Conservation (phyloP, 2,888 invertebrate species). For the Hirtodrosophila duncani region DNA sequence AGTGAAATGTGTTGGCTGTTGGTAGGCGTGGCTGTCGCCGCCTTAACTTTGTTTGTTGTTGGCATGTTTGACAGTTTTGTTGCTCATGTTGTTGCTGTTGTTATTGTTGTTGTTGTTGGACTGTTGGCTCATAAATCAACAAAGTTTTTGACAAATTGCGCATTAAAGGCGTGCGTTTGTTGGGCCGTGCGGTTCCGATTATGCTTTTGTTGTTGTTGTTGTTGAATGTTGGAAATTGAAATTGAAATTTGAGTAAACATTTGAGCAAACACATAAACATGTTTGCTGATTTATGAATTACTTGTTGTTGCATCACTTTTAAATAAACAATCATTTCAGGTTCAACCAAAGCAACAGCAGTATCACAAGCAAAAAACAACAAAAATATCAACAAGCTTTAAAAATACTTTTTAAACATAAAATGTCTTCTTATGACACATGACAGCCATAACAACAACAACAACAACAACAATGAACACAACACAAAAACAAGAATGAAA, state of each 20-base stretch:
- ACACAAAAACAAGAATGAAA: neutral
- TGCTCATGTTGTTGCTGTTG: conserved; percentile 16
- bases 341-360: neutral
- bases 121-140: conserved; percentile 59
- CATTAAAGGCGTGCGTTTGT: conserved; percentile 56
- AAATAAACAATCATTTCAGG: too few relatives aligned
- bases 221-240: neutral
- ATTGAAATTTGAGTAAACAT: conserved; percentile 8
- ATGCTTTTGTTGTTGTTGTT: conserved; percentile 6
- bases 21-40: too few relatives aligned
- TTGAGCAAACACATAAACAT: conserved; percentile 8
- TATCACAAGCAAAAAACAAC: neutral
- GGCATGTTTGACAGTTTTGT: conserved; percentile 34
- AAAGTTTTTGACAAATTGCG: conserved; percentile 67
- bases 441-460: conserved; percentile 29
- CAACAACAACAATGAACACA: conserved; percentile 16
- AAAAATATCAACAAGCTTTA: neutral
- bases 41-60: neutral
- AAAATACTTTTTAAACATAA: conserved; percentile 19
- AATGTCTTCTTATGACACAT: conserved; percentile 47
- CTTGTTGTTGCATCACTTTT: too few relatives aligned
- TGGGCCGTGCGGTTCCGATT: too few relatives aligned
- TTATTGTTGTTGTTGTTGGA: conserved; percentile 27
- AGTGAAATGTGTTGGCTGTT: too few relatives aligned
- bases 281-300: conserved; percentile 4